These are phyloP conservation scores for Anagrus nilaparvatae DNA, from an alignment of 1,140 invertebrate genomes.

Conservation along the genomic window DNA sequence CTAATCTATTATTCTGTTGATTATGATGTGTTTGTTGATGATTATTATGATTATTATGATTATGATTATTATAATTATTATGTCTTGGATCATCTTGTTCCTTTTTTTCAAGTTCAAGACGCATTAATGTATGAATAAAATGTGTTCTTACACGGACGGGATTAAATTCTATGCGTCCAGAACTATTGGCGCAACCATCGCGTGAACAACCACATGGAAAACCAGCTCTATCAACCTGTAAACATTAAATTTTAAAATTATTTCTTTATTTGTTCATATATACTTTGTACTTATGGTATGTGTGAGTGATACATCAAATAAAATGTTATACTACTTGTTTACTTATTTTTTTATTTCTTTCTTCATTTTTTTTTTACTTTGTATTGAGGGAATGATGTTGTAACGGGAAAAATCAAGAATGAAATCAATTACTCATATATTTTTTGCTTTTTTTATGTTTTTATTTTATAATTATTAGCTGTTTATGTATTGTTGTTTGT, in stretches of 20 bases:
- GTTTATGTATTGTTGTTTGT: too few relatives aligned
- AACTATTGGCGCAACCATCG: slow-evolving; percentile 87
- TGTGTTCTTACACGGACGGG: slow-evolving; percentile 92
- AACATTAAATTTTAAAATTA: too few relatives aligned
- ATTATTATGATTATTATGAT: slow-evolving; percentile 2
- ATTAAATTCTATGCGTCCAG: slow-evolving; percentile 92
- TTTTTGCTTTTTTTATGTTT: too few relatives aligned
- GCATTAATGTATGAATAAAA: slow-evolving; percentile 94
- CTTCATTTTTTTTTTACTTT: too few relatives aligned
- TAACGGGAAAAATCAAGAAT: too few relatives aligned
- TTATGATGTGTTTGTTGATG: background rate
- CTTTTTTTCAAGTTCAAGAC: slow-evolving; percentile 82
- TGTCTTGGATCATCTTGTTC: slow-evolving; percentile 42
- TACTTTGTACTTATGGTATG: slow-evolving; percentile 1
- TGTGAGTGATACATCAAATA: too few relatives aligned
- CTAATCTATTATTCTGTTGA: background rate
- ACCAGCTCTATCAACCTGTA: slow-evolving; percentile 78
- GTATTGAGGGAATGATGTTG: too few relatives aligned
- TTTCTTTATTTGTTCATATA: too few relatives aligned
- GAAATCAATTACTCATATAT: too few relatives aligned
- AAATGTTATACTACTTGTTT: too few relatives aligned
- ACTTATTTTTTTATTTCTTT: background rate
- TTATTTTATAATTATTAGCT: too few relatives aligned
- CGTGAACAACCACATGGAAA: slow-evolving; percentile 94
- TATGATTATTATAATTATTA: background rate